These are phyloP conservation scores for Buteo buteo DNA, from an alignment of 2,113 vertebrate species.

Conservation along the genomic window DNA sequence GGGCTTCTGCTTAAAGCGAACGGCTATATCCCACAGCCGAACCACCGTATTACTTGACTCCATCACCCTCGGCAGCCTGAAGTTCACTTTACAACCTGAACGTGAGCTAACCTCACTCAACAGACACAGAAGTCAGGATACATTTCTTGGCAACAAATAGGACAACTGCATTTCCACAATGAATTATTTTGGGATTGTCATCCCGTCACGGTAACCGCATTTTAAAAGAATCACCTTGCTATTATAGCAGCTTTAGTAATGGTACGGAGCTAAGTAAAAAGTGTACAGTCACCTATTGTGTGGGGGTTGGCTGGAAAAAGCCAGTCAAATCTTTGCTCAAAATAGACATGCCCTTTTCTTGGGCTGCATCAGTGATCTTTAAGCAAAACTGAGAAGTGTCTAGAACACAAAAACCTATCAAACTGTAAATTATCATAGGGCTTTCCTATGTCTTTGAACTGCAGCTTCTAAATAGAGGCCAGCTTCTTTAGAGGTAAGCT, in stretches of 20 bases:
- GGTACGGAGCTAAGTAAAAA: background rate
- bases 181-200: background rate
- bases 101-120: background rate
- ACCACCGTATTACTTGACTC: background rate
- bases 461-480: background rate
- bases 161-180: background rate
- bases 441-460: background rate
- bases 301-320: background rate
- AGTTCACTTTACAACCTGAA: background rate
- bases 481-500: background rate
- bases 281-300: background rate
- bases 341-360: background rate
- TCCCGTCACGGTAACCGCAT: background rate
- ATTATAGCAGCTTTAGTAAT: background rate
- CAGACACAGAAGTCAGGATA: background rate
- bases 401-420: background rate
- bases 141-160: background rate
- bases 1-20: background rate
- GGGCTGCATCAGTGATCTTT: background rate
- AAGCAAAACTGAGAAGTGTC: background rate
- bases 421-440: background rate
- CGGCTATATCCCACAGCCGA: background rate
- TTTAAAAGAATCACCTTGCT: background rate
- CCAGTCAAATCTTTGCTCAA: background rate
- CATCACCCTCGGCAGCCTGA: background rate